Percentiles rank a stretch among this genome's conserved stretches.
phyloP scores from a whole-genome alignment of 1,140 invertebrate species.

The Drosophila oshimai region DNA sequence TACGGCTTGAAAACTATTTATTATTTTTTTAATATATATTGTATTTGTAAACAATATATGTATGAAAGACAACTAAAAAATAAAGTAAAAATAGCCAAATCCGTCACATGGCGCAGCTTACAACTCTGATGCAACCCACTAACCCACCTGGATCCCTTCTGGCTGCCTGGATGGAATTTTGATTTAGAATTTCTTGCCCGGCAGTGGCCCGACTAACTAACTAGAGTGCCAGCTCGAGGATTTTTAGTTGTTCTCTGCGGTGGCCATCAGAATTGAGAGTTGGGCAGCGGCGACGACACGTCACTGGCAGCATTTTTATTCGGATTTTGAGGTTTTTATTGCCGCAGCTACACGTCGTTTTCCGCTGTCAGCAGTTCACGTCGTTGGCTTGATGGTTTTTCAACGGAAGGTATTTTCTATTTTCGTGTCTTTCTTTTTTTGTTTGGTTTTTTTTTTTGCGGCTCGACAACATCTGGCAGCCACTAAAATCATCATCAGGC shows the following conservation, averaged over 20 bases:
- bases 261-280: constrained; percentile 56
- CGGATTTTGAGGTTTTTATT: constrained; percentile 69
- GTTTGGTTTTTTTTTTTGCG: neutral
- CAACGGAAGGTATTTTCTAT: constrained; percentile 9
- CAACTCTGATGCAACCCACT: constrained; percentile 5
- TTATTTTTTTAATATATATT: no score
- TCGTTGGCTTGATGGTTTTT: constrained; percentile 41
- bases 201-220: constrained; percentile 53
- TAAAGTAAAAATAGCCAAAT: neutral
- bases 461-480: constrained; percentile 33
- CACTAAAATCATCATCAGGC: constrained; percentile 56
- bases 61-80: no score
- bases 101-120: neutral
- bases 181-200: constrained; percentile 69
- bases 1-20: no score
- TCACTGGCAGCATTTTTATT: constrained; percentile 64
- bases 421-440: constrained; percentile 2
- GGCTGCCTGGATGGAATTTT: constrained; percentile 57
- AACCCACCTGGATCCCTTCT: constrained; percentile 34
- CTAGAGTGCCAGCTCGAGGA: constrained; percentile 38
- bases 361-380: constrained; percentile 59
- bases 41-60: no score
- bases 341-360: constrained; percentile 20
- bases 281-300: constrained; percentile 38
- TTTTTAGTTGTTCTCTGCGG: constrained; percentile 48